Evolutionary conservation across 2,113 vertebrate genomes (phyloP), one percentile per base, ranked within the genome.

Genomic region (Mesoclemmys tuberculata): DNA sequence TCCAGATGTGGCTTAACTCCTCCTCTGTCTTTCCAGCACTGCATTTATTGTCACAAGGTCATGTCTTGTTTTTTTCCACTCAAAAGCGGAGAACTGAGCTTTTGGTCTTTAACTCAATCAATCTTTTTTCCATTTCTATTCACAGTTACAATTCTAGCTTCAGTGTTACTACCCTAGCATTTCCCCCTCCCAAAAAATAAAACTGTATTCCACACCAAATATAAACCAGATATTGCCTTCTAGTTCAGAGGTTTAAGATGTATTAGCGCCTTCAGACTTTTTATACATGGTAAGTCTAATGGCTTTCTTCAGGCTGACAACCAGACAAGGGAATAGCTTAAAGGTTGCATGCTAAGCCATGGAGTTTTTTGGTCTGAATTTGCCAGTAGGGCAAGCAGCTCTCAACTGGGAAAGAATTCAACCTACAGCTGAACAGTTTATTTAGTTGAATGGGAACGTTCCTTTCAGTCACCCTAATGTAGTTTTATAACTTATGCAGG

Each of bases 201-300:
- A 58, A 74, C 78, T 84, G 84, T 85, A 93, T 55, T 92, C 56
- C 38, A 87, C 91, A 93, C 49, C 85, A 92, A 90, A 90, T 78
- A 86, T 24, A 80, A 95, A 87, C 1, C 38, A 92, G 68, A 10
- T 81, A 89, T 85, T 90, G 84, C 84, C 82, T 87, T 95, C 10
- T 54, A 95, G 24, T 22, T 85, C 49, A 90, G 85, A 56, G 14
- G 26, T 87, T 95, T 89, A 87, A 91, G 86, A 90, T 8, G 13
- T 31, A 85, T 90, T 92, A 93, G 68, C 41, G 85, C 46, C 27
- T 93, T 84, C 75, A 87, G 74, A 82, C 41, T 93, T 87, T 29
- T 87, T 92, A 82, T 18, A 91, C 24, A 82, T 2, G 1, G 14
- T 49, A 92, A 87, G 90, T 87, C 75, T 91, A 93, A 87, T 12